Evolutionary conservation across 2,113 vertebrate genomes (phyloP), one percentile per base, ranked within the genome.

Genomic region (Cyprinodon tularosa): DNA sequence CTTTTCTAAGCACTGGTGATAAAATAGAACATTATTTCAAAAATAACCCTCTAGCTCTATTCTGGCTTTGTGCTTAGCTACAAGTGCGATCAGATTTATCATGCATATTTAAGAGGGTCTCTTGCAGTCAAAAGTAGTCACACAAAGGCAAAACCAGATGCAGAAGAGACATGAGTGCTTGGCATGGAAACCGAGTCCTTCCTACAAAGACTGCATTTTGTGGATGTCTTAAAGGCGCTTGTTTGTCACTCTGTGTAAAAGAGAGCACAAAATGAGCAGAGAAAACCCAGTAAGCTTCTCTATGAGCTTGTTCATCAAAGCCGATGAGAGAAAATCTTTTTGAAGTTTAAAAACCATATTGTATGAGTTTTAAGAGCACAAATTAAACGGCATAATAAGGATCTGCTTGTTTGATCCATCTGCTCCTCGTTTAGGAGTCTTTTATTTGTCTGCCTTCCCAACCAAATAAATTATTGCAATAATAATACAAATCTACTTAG

Each of bases 141-240:
- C 37, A 50, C 47, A 70, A 57, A 72, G 13, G 36, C 66, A 84
- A 68, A 71, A 20, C 60, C 22, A 38, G 14, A 53, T 59, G 42
- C 68, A 76, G 47, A 84, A 62, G 60, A 71, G 71, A 50, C 48
- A 29, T 13, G 53, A 48, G 61, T 70, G 67, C 81, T 86, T 86
- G 78, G 61, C 83, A 69, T 81, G 72, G 86, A 76, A 83, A 86
- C 81, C 71, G 40, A 11, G 65, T 71, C 42, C 13, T 71, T 29
- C 9, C 7, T 69, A 22, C 50, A 64, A 73, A 36, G 61, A n/a
- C 39, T 44, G 12, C 61, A 61, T 36, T 12, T 22, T 62, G 63
- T 38, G 3, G 15, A 29, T 38, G 50, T 59, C 20, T 65, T 0
- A 42, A 20, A 22, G 36, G 50, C 17, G 6, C 50, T 29, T 9